Base-by-base conservation (phyloP, 2,113 vertebrate species). In the Terrapene triunguis region DNA sequence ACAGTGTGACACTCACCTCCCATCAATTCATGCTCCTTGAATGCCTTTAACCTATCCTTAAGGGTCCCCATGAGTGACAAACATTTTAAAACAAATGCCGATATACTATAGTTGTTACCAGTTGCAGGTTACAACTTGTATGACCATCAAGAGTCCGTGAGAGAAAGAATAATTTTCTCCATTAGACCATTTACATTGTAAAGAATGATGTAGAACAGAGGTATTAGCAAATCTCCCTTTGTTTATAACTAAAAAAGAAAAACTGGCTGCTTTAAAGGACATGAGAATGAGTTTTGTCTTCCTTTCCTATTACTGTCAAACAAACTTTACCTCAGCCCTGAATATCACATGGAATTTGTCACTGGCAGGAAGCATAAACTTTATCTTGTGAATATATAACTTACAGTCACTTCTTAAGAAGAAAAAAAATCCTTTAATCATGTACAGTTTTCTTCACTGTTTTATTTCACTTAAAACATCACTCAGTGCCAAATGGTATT, bases 401-500 rank as follows among this genome's bases (percentile, higher is more conserved):
- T 97, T 95, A 87, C 96, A 98, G 97, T 95, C 93, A 91, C 97
- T 97, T 96, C 97, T 98, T 96, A 97, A 97, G 89, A 93, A 97
- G 97, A 89, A 81, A 92, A 97, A 96, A 85, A 97, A 93, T 92
- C 96, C 98, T 98, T 98, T 98, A 97, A 98, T 98, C 98, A 91
- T 85, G 95, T 92, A 94, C 96, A 35, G 74, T 85, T 95, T 94
- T 97, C 97, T 82, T 95, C 94, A 5, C 97, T 98, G 97, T 95
- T 98, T 98, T 98, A 95, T 98, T 98, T 98, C 97, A 97, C 97
- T 97, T 76, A 91, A 92, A 92, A 86, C 97, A 97, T 98, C 97
- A 96, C 98, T 98, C 98, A 95, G 89, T 10, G 97, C 94, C 98
- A 98, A 98, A 98, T 97, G 98, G 98, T 95, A 89, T 98, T 97